These are phyloP conservation scores for Polydesmus complanatus DNA, from an alignment of 2,888 invertebrate genomes.

Conservation along the genomic window DNA sequence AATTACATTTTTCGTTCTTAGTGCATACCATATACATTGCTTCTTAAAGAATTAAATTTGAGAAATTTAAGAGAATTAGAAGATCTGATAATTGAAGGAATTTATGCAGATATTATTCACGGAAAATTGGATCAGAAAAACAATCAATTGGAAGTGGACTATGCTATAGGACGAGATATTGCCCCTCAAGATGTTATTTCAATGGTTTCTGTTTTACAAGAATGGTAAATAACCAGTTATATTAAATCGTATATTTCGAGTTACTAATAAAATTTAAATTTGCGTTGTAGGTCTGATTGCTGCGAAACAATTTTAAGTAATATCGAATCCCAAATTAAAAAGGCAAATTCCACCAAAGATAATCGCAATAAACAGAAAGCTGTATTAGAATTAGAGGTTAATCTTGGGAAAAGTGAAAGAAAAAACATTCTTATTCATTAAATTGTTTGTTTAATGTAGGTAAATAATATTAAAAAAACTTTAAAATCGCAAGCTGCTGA, in stretches of 20 bases:
- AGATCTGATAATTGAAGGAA: constrained; percentile 95
- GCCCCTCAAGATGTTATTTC: constrained; percentile 64
- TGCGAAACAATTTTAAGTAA: constrained; percentile 79
- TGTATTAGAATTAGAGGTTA: constrained; percentile 74
- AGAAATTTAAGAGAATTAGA: constrained; percentile 85
- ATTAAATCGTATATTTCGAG: neutral
- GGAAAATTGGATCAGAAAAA: constrained; percentile 94
- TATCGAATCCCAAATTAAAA: constrained; percentile 74
- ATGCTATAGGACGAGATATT: constrained; percentile 84
- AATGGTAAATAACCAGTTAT: constrained; percentile 21
- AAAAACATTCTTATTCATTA: neutral
- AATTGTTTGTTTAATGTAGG: constrained; percentile 39
- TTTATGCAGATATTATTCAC: constrained; percentile 89
- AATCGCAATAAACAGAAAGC: constrained; percentile 62
- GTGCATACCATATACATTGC: constrained; percentile 73
- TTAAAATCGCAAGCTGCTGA: constrained; percentile 61
- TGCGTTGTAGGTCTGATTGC: constrained; percentile 54
- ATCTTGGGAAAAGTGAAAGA: too few species aligned
- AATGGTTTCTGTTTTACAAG: constrained; percentile 48
- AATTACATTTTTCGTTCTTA: constrained; percentile 23
- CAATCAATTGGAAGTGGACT: constrained; percentile 82
- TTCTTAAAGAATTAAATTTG: constrained; percentile 75
- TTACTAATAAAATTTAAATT: neutral
- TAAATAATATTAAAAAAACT: constrained; percentile 72
- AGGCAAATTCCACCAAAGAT: constrained; percentile 75